These are phyloP conservation scores for Coregonus suidteri DNA, from an alignment of 2,797 vertebrate genomes.

Conservation along the genomic window DNA sequence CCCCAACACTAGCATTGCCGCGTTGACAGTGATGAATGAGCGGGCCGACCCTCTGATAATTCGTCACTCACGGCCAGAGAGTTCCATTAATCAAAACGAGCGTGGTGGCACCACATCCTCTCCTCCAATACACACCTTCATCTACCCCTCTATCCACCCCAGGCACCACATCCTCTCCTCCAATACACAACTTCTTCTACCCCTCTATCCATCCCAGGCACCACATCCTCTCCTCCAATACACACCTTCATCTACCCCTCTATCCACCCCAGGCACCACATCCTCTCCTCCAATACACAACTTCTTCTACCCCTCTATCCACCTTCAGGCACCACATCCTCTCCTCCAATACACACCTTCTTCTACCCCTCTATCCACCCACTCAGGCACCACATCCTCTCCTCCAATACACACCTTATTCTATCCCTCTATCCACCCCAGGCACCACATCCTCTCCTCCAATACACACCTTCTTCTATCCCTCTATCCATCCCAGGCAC, in stretches of 20 bases:
- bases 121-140: constrained; percentile 28
- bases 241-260: background rate
- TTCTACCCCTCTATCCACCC: no score
- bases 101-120: constrained; percentile 26
- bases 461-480: no score
- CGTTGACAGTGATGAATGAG: constrained; percentile 78
- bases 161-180: constrained; percentile 26
- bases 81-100: constrained; percentile 79
- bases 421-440: no score
- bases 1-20: constrained; percentile 39
- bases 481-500: no score
- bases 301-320: no score
- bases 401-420: no score
- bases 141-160: background rate
- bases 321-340: no score
- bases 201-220: constrained; percentile 40
- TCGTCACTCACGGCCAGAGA: constrained; percentile 73
- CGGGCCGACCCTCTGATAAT: constrained; percentile 73
- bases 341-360: no score
- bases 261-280: background rate
- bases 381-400: background rate
- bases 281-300: background rate
- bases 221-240: constrained; percentile 24
- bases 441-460: no score
- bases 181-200: constrained; percentile 18